These are phyloP conservation scores for Palaemon carinicauda DNA, from an alignment of 1,140 invertebrate genomes.

Conservation along the genomic window DNA sequence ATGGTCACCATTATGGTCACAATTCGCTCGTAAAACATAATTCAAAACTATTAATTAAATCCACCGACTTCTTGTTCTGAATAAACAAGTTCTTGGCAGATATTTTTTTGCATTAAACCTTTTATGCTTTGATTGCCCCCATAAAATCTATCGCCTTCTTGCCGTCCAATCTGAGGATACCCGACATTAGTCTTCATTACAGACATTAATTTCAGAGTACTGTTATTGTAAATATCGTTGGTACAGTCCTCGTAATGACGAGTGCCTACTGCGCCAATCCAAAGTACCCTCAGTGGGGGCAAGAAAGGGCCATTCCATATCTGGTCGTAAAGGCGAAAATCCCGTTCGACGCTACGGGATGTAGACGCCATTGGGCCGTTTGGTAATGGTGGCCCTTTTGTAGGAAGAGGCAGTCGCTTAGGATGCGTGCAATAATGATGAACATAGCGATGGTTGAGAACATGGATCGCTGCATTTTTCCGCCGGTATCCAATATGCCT, in stretches of 20 bases:
- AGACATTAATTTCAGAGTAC: too few species aligned
- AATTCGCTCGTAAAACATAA: constrained; percentile 40
- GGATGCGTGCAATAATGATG: constrained; percentile 43
- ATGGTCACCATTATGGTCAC: constrained; percentile 38
- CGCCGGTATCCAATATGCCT: constrained; percentile 44
- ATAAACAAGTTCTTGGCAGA: constrained; percentile 26
- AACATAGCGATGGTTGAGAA: constrained; percentile 35
- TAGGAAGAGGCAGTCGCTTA: not conserved
- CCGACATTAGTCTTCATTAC: too few species aligned
- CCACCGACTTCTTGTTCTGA: constrained; percentile 38
- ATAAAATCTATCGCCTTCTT: not conserved
- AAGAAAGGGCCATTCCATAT: too few species aligned
- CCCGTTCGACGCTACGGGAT: not conserved
- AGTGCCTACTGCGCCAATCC: too few species aligned
- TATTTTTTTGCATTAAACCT: not conserved
- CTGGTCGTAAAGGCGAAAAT: too few species aligned
- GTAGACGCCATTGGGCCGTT: not conserved
- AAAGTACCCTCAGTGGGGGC: too few species aligned
- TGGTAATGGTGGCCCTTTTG: not conserved
- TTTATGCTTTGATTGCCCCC: not conserved
- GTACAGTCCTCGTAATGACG: too few species aligned
- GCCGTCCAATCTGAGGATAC: not conserved
- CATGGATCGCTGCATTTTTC: constrained; percentile 33
- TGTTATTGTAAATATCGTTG: too few species aligned
- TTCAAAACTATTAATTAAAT: constrained; percentile 48